Percentiles rank a stretch among this genome's conserved stretches.
phyloP scores from a whole-genome alignment of 2,797 vertebrate genomes.

The Channallabes apus region DNA sequence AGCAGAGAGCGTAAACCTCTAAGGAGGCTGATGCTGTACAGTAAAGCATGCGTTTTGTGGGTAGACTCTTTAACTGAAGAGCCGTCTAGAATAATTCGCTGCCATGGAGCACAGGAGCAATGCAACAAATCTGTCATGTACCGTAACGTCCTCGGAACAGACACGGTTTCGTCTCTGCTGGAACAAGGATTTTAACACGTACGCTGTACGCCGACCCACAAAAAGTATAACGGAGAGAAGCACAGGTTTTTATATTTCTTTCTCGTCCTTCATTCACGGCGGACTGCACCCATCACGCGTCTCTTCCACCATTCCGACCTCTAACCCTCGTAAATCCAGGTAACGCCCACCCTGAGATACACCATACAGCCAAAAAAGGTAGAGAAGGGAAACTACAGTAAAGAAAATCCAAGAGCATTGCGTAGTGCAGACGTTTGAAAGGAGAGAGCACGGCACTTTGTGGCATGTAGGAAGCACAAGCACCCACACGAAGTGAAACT shows the following conservation, averaged over 20 bases:
- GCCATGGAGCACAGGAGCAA: conserved; percentile 31
- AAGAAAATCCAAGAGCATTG: not conserved
- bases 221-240: not conserved
- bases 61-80: conserved; percentile 56
- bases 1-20: not conserved
- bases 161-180: not conserved
- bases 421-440: not conserved
- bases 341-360: conserved; percentile 58
- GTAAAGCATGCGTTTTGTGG: not conserved
- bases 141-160: conserved; percentile 23
- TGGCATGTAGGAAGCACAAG: conserved; percentile 13
- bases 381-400: conserved; percentile 8
- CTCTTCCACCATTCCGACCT: conserved; percentile 44
- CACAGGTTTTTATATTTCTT: not conserved
- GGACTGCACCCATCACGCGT: conserved; percentile 47
- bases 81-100: conserved; percentile 66
- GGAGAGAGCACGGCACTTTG: not conserved
- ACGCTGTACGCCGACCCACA: not conserved
- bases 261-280: conserved; percentile 43
- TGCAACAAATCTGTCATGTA: conserved; percentile 23
- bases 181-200: not conserved
- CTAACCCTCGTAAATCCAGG: conserved; percentile 60
- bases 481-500: conserved; percentile 22
- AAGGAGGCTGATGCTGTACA: not conserved
- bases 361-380: not conserved